phyloP scores from a whole-genome alignment of 2,888 invertebrate species.

The Phytoseiulus persimilis region DNA sequence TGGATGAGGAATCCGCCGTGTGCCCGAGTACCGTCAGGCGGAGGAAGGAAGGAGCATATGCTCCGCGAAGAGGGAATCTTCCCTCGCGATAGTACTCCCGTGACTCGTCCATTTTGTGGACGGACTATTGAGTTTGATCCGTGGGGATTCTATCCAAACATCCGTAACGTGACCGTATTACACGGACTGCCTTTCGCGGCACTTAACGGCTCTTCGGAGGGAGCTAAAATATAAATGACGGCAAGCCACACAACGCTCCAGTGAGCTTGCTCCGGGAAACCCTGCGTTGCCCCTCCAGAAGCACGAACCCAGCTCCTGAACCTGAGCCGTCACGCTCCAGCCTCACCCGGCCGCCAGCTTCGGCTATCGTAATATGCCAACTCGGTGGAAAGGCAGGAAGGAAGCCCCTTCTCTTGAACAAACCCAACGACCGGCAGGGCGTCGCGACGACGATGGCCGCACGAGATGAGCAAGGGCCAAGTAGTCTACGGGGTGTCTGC shows the following conservation, averaged over 20 bases:
- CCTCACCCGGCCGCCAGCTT: neutral
- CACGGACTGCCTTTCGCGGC: neutral
- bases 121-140: constrained; percentile 5
- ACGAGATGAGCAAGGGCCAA: constrained; percentile 34
- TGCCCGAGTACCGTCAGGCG: no score
- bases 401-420: neutral
- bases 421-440: neutral
- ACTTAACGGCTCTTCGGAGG: neutral
- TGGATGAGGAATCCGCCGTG: no score
- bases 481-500: constrained; percentile 38
- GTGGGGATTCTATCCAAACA: neutral
- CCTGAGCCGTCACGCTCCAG: no score
- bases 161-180: neutral
- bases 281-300: neutral
- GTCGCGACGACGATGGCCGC: neutral
- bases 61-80: neutral
- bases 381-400: neutral
- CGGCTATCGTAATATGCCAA: neutral
- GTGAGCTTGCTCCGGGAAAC: neutral
- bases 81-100: neutral
- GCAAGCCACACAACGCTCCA: neutral
- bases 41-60: neutral
- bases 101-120: neutral
- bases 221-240: neutral
- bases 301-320: neutral